These are phyloP conservation scores for Rhodinocichla rosea DNA, from an alignment of 2,113 vertebrate species.

Conservation along the genomic window DNA sequence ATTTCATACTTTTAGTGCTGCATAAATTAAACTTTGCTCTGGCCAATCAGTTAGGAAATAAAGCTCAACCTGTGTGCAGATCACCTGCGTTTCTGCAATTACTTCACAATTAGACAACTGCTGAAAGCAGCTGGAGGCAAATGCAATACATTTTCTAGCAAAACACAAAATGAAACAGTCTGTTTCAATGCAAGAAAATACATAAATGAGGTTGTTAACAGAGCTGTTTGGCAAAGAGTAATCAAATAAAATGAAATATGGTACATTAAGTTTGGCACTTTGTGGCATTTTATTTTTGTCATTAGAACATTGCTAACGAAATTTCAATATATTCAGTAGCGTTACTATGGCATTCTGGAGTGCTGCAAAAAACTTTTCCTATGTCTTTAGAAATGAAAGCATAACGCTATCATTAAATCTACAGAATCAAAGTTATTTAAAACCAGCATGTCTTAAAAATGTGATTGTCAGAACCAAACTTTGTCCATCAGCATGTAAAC, in stretches of 20 bases:
- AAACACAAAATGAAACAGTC: conserved; percentile 36
- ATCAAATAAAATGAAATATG: conserved; percentile 53
- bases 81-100: conserved; percentile 15
- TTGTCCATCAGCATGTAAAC: not conserved
- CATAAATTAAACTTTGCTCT: conserved; percentile 33
- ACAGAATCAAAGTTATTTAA: not conserved
- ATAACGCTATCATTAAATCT: not conserved
- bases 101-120: conserved; percentile 56
- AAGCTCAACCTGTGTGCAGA: not conserved
- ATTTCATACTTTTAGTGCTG: not conserved
- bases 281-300: conserved; percentile 27
- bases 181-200: conserved; percentile 31
- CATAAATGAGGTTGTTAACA: conserved; percentile 38
- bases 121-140: conserved; percentile 61
- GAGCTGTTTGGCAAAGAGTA: conserved; percentile 44
- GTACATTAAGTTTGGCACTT: conserved; percentile 20
- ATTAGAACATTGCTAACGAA: conserved; percentile 17
- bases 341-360: conserved; percentile 1
- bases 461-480: not conserved
- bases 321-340: not conserved
- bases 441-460: not conserved
- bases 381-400: not conserved
- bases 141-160: conserved; percentile 38
- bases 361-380: not conserved
- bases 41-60: conserved; percentile 33